Percentiles rank a stretch among this genome's conserved stretches.
These are phyloP conservation scores for Tupiocoris notatus DNA, from an alignment of 2,888 invertebrate genomes.

Conservation along the genomic window DNA sequence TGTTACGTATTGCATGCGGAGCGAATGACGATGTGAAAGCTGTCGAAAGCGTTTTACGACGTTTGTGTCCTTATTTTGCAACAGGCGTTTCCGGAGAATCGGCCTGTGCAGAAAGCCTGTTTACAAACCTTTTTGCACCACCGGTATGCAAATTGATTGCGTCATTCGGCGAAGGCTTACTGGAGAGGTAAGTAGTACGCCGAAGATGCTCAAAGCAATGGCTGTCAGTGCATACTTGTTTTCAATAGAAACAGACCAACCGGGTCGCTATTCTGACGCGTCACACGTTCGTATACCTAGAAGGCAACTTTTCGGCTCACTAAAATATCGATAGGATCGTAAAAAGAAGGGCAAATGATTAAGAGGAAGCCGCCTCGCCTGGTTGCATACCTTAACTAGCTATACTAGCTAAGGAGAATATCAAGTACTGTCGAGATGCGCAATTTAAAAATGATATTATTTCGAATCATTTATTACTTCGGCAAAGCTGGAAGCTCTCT, in stretches of 20 bases:
- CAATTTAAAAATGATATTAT: too few species aligned
- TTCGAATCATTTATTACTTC: too few species aligned
- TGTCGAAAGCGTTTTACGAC: not conserved
- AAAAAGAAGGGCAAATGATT: too few species aligned
- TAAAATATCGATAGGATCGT: too few species aligned
- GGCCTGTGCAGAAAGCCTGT: not conserved
- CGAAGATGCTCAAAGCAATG: not conserved
- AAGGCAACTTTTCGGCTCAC: too few species aligned
- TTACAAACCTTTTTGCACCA: not conserved
- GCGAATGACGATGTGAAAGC: not conserved
- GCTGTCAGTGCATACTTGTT: too few species aligned
- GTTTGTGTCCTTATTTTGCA: not conserved
- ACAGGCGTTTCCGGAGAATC: not conserved
- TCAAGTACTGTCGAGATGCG: too few species aligned
- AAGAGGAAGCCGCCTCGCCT: too few species aligned
- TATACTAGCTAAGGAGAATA: too few species aligned
- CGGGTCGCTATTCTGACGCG: not conserved
- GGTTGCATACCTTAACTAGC: too few species aligned
- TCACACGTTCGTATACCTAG: not conserved
- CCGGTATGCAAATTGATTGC: not conserved
- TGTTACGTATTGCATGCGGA: not conserved
- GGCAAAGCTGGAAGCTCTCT: too few species aligned
- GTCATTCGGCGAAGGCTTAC: not conserved
- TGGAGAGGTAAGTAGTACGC: not conserved
- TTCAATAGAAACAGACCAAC: too few species aligned